phyloP scores from a whole-genome alignment of 2,797 vertebrate species.

The Masticophis lateralis region DNA sequence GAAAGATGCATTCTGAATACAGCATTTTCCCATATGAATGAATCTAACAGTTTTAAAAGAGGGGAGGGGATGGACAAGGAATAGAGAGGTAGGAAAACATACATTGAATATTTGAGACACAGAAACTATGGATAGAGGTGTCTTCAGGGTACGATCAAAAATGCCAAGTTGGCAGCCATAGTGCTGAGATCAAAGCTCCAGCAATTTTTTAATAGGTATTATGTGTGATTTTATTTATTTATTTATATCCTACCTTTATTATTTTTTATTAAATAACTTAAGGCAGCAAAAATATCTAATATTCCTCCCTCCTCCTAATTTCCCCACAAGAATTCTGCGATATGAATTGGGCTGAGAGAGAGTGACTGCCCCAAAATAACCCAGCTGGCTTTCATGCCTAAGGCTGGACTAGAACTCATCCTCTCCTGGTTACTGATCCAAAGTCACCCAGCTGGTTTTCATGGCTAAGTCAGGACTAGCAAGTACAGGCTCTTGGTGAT shows the following conservation, averaged over 20 bases:
- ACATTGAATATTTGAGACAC: background rate
- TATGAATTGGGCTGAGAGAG: background rate
- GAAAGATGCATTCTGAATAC: background rate
- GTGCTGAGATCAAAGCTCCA: background rate
- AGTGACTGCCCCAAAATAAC: background rate
- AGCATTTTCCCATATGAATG: background rate
- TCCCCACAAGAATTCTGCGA: background rate
- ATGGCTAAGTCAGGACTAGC: background rate
- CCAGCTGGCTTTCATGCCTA: background rate
- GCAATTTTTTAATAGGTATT: background rate
- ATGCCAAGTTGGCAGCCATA: background rate
- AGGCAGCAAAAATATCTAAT: background rate
- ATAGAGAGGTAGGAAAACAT: background rate
- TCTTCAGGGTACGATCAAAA: background rate
- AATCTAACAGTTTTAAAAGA: background rate
- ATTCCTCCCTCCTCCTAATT: background rate
- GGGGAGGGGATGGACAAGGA: rapidly evolving
- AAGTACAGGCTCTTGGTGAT: background rate
- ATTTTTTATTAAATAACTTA: background rate
- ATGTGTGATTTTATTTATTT: background rate
- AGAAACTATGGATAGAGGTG: background rate
- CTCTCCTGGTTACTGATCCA: background rate
- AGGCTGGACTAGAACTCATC: background rate
- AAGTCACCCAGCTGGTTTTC: background rate
- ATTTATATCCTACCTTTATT: background rate